These are phyloP conservation scores for Drosophila insularis DNA, from an alignment of 1,140 invertebrate species.

Conservation along the genomic window DNA sequence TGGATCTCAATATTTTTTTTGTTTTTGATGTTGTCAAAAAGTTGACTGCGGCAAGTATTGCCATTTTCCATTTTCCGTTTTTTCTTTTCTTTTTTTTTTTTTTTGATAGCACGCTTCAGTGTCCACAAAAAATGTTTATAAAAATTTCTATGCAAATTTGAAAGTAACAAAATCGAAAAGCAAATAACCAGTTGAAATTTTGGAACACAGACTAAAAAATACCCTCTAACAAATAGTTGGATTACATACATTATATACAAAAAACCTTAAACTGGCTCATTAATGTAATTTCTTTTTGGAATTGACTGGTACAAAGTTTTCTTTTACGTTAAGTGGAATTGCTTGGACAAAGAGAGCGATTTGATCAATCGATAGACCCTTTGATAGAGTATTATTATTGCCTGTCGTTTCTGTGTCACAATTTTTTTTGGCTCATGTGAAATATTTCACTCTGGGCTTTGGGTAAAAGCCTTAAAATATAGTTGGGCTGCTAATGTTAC, in stretches of 20 bases:
- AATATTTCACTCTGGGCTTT: neutral
- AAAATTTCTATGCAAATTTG: slow-evolving; percentile 46
- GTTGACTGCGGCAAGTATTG: slow-evolving; percentile 44
- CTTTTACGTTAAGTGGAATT: too few species aligned
- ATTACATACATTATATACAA: too few species aligned
- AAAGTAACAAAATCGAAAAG: slow-evolving; percentile 44
- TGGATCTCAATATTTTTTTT: neutral
- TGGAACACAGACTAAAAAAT: neutral
- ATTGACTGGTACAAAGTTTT: too few species aligned
- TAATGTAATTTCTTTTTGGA: too few species aligned
- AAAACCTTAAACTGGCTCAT: too few species aligned
- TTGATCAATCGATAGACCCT: neutral
- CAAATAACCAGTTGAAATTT: slow-evolving; percentile 11
- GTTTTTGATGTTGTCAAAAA: slow-evolving; percentile 28
- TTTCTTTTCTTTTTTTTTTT: neutral
- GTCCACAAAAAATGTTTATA: slow-evolving; percentile 58
- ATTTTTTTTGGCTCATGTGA: neutral
- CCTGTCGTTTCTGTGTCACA: neutral
- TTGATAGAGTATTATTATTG: neutral
- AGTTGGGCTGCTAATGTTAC: slow-evolving; percentile 46
- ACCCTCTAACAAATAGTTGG: neutral
- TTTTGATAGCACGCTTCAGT: slow-evolving; percentile 15
- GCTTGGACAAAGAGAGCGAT: too few species aligned
- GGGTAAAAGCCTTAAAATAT: slow-evolving; percentile 51
- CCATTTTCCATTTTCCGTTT: slow-evolving; percentile 17